Base-by-base conservation (phyloP, 2,797 vertebrate genomes). In the Sebastes cheni region DNA sequence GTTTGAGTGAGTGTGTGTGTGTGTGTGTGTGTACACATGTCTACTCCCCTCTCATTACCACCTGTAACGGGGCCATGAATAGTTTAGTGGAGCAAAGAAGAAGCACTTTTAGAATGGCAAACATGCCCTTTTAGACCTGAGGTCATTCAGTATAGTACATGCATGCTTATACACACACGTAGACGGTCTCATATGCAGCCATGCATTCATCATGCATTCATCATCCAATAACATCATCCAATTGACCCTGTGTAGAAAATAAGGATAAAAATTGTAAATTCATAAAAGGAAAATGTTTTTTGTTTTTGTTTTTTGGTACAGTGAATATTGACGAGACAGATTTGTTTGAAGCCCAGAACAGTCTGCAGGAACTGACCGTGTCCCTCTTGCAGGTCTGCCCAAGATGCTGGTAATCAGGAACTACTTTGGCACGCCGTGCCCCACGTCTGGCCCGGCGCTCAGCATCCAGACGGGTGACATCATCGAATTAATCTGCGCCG, bases 351-450 rank as follows among this genome's bases (percentile, higher is more conserved):
- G 3, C 12, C 7, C 11, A 69, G 66, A 23, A 42, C 34, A 7
- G 25, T 6, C 8, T n/a, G 2, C 12, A 39, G 36, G 4, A n/a
- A 25, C 61, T 72, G 3, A 71, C 30, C 29, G 18, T 30, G 6
- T 69, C 56, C 39, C 56, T 59, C 5, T 36, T 67, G 20, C 89
- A 99, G 98, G 97, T 90, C 94, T 98, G 87, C 98, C 98, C 27
- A 99, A 97, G 94, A 97, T 99, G 98, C 93, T 97, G 90, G 98
- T 96, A 2, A 97, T 97, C 91, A 95, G 95, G 85, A 97, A 94
- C 92, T 99, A 99, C 83, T 93, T 25, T 1, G 98, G 98, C 0
- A 84, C 89, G 1, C 98, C 98, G 0, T 94, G 95, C 50, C 98
- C 98, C 0, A 65, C 91, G 0, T 95, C 95, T 22, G 97, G 98